phyloP scores from a whole-genome alignment of 2,888 invertebrate species.

The Sphaeridia pumilis region DNA sequence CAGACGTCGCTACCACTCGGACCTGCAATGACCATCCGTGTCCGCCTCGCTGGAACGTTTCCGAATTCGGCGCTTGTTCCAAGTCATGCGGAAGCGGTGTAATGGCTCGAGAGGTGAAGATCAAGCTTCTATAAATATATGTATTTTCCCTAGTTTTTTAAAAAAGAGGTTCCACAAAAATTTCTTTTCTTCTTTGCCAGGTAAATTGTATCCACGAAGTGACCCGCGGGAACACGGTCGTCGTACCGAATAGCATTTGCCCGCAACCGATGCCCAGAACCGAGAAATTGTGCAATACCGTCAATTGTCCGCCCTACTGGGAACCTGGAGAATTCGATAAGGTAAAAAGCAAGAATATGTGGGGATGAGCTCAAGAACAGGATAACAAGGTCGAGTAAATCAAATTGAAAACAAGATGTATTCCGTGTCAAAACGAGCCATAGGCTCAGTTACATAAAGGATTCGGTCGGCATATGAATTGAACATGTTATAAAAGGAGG shows the following conservation, averaged over 20 bases:
- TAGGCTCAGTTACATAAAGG: too few relatives aligned
- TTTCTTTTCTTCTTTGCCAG: constrained; percentile 19
- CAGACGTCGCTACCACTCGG: constrained; percentile 66
- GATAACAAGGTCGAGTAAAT: too few relatives aligned
- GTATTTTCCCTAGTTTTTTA: too few relatives aligned
- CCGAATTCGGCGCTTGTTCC: constrained; percentile 78
- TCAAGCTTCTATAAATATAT: too few relatives aligned
- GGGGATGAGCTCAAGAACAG: too few relatives aligned
- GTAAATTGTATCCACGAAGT: constrained; percentile 81
- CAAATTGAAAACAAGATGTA: too few relatives aligned
- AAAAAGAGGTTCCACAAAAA: too few relatives aligned
- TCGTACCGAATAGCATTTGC: constrained; percentile 88
- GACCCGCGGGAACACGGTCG: constrained; percentile 74
- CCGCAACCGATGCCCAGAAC: constrained; percentile 81
- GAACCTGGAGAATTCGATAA: constrained; percentile 73
- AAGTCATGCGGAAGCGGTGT: constrained; percentile 90
- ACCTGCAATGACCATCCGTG: constrained; percentile 93
- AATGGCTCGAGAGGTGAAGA: constrained; percentile 64
- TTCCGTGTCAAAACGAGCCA: too few relatives aligned
- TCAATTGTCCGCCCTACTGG: constrained; percentile 89
- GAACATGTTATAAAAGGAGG: too few relatives aligned
- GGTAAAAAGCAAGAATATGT: too few relatives aligned
- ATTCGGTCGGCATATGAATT: too few relatives aligned
- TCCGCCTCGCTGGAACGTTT: constrained; percentile 63
- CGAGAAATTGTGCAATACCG: constrained; percentile 79